Evolutionary conservation across 2,113 vertebrate species (phyloP).

Genomic region (Psittacula cyanocephala): DNA sequence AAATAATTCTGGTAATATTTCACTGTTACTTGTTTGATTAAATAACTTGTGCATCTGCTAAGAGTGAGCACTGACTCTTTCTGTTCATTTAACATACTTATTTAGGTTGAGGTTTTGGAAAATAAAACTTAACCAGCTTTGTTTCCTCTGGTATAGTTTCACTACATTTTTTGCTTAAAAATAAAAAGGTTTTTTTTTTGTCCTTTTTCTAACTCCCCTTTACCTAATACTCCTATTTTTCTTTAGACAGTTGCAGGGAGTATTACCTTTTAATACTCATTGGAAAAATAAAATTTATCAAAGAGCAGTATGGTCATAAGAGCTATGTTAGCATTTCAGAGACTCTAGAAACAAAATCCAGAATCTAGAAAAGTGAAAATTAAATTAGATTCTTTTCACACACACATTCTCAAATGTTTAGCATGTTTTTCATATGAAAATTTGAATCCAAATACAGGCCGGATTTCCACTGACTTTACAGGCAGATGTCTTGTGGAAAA

Average conservation of each 20-base stretch:
- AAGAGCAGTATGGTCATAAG: background rate
- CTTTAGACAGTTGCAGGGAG: background rate
- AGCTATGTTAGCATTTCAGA: background rate
- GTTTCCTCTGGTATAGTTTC: slow-evolving; percentile 61
- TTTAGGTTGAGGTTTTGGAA: slow-evolving; percentile 72
- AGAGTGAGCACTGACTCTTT: slow-evolving; percentile 64
- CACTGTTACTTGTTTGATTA: slow-evolving; percentile 68
- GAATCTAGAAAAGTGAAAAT: background rate
- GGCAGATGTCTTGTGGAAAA: background rate
- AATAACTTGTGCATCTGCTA: slow-evolving; percentile 69
- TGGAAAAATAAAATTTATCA: background rate
- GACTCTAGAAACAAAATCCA: background rate
- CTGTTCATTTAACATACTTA: slow-evolving; percentile 68
- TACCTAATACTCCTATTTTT: background rate
- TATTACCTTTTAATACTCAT: background rate
- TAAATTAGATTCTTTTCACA: background rate
- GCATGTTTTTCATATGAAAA: background rate
- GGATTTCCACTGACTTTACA: background rate
- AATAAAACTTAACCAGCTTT: slow-evolving; percentile 75
- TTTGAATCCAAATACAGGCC: background rate
- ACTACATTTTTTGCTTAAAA: background rate
- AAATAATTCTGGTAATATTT: slow-evolving; percentile 80
- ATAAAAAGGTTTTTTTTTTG: background rate
- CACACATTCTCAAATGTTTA: background rate
- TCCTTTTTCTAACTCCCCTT: background rate